Evolutionary conservation across 2,797 vertebrate species (phyloP), one percentile per base, ranked within the genome.

Genomic region (Morus bassanus): DNA sequence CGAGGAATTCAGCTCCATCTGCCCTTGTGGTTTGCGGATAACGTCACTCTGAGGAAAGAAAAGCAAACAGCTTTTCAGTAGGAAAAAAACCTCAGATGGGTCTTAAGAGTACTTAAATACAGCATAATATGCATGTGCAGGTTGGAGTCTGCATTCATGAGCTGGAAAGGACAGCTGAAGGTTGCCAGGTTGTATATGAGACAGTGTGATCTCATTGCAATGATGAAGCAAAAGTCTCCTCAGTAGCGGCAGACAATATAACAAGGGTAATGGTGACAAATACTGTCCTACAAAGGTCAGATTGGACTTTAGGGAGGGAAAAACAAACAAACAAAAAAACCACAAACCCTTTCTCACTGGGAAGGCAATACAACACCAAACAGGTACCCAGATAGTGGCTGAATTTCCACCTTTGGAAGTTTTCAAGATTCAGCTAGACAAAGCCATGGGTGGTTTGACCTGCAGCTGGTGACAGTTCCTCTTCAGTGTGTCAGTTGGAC

Each of bases 21-120:
- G 99, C 76, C 99, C 99, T 95, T 99, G 99, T 78, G 99, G 99
- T 95, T 99, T 99, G 97, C 98, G 98, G 98, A 99, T 99, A 94
- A 99, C 98, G 6, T 99, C 99, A 69, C 98, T 99, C 99, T 99
- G 95, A 79, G 94, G 89, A 94, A 83, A 94, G 46, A 92, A 92
- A 93, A 80, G 19, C 63, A 90, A 91, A 79, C 10, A 27, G 33
- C 9, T 35, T 74, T 83, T 83, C 61, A 75, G 43, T 35, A 68
- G 54, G 24, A 57, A 70, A 60, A 60, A 91, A 85, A 60, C 4
- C 18, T 51, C 72, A 61, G 22, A 41, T 59, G 15, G 24, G 16
- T 75, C 53, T 84, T 50, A 33, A 33, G 17, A 80, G 59, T 79
- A 89, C 33, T 68, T 80, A 89, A 88, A 50, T 33, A 73, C 11